phyloP scores from a whole-genome alignment of 2,888 invertebrate genomes.

The Halictus ligatus region DNA sequence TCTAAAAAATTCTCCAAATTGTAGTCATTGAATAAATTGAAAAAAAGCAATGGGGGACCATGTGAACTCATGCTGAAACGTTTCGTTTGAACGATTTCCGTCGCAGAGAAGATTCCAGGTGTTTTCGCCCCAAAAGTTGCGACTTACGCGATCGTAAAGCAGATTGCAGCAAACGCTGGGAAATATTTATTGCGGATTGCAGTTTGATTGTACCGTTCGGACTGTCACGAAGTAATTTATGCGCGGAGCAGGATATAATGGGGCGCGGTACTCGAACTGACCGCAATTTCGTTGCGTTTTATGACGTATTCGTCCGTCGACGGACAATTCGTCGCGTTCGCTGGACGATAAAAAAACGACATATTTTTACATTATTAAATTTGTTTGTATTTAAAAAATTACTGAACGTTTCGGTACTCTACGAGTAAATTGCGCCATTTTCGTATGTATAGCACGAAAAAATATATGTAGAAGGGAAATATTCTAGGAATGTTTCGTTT shows the following conservation, averaged over 20 bases:
- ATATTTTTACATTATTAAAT: no score
- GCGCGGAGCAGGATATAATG: neutral
- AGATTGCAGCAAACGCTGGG: neutral
- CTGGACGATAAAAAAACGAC: neutral
- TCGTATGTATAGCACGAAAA: no score
- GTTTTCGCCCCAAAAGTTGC: conserved; percentile 8
- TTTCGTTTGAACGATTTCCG: no score
- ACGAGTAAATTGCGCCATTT: no score
- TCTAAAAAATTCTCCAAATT: no score
- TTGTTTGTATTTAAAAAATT: no score
- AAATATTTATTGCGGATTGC: neutral
- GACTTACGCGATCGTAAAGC: conserved; percentile 5
- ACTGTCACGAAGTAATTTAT: conserved; percentile 10
- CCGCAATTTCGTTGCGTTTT: conserved; percentile 13
- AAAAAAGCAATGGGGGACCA: no score
- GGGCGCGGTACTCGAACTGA: neutral
- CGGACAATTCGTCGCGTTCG: neutral
- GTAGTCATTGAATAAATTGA: no score
- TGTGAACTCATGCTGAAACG: no score
- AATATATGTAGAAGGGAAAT: no score
- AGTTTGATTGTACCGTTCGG: neutral
- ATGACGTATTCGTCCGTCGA: neutral
- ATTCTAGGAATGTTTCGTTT: no score
- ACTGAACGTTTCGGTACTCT: no score
- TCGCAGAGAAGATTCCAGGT: neutral